phyloP scores from a whole-genome alignment of 1,140 invertebrate genomes.

The Tetramorium simillimum region DNA sequence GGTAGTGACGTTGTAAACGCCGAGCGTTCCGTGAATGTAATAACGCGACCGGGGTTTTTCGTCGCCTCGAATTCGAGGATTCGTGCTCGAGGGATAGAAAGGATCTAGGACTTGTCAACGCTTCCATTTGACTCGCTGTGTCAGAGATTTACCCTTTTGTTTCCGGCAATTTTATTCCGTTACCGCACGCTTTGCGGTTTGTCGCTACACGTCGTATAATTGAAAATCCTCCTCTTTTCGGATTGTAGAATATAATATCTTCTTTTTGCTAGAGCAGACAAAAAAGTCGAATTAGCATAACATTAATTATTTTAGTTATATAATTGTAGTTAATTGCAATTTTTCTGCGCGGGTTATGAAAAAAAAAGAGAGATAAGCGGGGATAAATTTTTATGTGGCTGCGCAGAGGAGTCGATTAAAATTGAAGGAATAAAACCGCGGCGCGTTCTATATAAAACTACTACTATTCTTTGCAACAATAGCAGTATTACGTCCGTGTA shows the following conservation, averaged over 20 bases:
- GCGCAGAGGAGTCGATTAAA: constrained; percentile 24
- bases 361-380: background rate
- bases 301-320: constrained; percentile 46
- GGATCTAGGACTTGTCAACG: constrained; percentile 5
- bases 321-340: constrained; percentile 4
- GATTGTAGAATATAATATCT: background rate
- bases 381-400: constrained; percentile 7
- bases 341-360: background rate
- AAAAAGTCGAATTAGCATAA: constrained; percentile 11
- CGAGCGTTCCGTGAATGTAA: constrained; percentile 48
- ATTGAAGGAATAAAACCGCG: constrained; percentile 24
- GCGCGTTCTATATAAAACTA: constrained; percentile 19
- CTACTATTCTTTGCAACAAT: constrained; percentile 48
- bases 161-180: background rate
- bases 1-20: constrained; percentile 43
- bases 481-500: constrained; percentile 47
- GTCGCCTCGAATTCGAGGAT: constrained; percentile 26
- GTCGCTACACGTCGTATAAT: background rate
- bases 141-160: background rate
- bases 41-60: constrained; percentile 45
- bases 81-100: constrained; percentile 15
- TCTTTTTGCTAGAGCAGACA: background rate
- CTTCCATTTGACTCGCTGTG: background rate
- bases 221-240: background rate
- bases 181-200: background rate